phyloP scores from a whole-genome alignment of 2,797 vertebrate genomes.

The Hemitrygon akajei region DNA sequence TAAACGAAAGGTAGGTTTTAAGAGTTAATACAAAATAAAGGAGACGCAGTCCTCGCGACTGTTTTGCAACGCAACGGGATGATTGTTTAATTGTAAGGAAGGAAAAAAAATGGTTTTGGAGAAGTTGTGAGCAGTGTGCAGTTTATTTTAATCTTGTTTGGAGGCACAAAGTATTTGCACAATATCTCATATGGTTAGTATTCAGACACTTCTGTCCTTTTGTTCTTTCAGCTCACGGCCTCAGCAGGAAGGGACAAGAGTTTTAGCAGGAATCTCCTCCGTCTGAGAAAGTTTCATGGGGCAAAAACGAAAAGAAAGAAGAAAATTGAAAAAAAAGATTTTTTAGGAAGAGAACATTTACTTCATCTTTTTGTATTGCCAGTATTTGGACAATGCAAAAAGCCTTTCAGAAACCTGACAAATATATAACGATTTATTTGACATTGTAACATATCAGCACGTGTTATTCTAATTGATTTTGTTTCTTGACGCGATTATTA shows the following conservation, averaged over 20 bases:
- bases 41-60: no score
- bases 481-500: constrained; percentile 49
- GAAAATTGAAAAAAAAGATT: constrained; percentile 40
- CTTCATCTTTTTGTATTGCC: constrained; percentile 67
- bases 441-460: constrained; percentile 69
- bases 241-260: constrained; percentile 85
- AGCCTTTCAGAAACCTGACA: constrained; percentile 69
- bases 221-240: constrained; percentile 75
- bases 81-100: neutral
- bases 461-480: constrained; percentile 62
- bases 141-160: neutral
- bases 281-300: constrained; percentile 72
- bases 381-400: constrained; percentile 61
- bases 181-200: constrained; percentile 42
- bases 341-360: constrained; percentile 59
- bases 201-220: constrained; percentile 39
- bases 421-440: constrained; percentile 71
- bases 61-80: neutral
- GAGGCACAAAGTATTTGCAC: neutral
- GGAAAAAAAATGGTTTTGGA: no score
- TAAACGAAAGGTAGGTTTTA: constrained; percentile 83
- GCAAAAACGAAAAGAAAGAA: constrained; percentile 50
- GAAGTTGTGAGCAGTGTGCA: neutral
- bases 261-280: constrained; percentile 86
- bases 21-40: neutral